phyloP scores from a whole-genome alignment of 2,113 vertebrate genomes.

The Psilopsiagon aurifrons region DNA sequence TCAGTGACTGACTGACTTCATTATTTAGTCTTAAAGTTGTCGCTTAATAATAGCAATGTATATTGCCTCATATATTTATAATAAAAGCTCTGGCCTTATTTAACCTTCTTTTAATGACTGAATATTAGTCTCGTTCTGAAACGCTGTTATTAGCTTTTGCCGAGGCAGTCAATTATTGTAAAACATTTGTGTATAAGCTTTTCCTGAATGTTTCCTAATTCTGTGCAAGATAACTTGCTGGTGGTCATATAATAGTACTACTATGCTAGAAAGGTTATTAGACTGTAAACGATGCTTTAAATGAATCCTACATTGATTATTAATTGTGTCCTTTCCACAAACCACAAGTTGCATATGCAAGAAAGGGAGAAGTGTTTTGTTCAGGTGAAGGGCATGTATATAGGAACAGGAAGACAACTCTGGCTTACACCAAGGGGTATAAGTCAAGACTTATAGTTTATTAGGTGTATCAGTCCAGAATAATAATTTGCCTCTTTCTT shows the following conservation, averaged over 20 bases:
- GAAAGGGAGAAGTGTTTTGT: not conserved
- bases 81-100: not conserved
- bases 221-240: not conserved
- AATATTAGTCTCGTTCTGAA: not conserved
- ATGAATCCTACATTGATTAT: not conserved
- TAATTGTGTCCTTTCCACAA: not conserved
- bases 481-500: not conserved
- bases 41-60: not conserved
- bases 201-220: not conserved
- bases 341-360: not conserved
- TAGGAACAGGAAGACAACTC: not conserved
- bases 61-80: not conserved
- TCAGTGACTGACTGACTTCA: not conserved
- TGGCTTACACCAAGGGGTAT: too few species aligned
- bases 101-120: not conserved
- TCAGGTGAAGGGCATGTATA: not conserved
- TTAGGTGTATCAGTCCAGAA: not conserved
- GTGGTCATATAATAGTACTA: not conserved
- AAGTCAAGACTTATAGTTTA: not conserved
- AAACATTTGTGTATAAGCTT: not conserved
- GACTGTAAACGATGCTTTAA: not conserved
- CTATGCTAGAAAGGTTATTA: not conserved
- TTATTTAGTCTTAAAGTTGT: not conserved
- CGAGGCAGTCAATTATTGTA: not conserved
- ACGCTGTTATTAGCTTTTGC: not conserved